Evolutionary conservation across 2,113 vertebrate species (phyloP), one percentile per base, ranked within the genome.

Genomic region (Megalops atlanticus): DNA sequence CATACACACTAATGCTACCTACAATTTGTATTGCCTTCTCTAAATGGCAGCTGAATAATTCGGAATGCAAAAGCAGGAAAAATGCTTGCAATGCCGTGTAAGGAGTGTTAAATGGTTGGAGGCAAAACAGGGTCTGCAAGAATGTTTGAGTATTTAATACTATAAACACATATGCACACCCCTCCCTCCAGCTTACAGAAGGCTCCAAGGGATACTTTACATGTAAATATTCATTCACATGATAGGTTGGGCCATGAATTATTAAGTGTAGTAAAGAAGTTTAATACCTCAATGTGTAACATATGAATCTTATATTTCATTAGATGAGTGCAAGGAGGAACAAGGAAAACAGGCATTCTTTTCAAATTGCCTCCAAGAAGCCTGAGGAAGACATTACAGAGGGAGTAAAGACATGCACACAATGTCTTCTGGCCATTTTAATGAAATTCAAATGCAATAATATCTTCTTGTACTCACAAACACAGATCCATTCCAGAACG

Each of bases 221-320:
- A 89, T 93, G 93, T 91, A 93, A 93, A 94, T 94, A 94, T 93
- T 93, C 92, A 92, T 89, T 86, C 88, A 86, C 85, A 76, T 76
- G 86, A 90, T 89, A 85, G 88, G 90, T 87, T 86, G 88, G 87
- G 82, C 83, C 84, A 92, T 94, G 89, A 93, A 94, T 93, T 93
- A 93, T 93, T 93, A 88, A 94, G 89, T 85, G 84, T 84, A 80
- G 86, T 72, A 87, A 89, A 91, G 88, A 92, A 91, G 85, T 91
- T 86, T 74, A 85, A 89, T 88, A 88, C 87, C 90, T 91, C 83
- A 80, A 69, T 84, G 88, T 92, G 88, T 88, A 91, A 87, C 84
- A 84, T 83, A 84, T 88, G 83, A 86, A 87, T 90, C 84, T 86
- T 87, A 74, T 83, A 83, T 88, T 90, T 89, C 89, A 90, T 87